Evolutionary conservation across 1,140 invertebrate genomes (phyloP).

Genomic region (Lepidurus couesii): DNA sequence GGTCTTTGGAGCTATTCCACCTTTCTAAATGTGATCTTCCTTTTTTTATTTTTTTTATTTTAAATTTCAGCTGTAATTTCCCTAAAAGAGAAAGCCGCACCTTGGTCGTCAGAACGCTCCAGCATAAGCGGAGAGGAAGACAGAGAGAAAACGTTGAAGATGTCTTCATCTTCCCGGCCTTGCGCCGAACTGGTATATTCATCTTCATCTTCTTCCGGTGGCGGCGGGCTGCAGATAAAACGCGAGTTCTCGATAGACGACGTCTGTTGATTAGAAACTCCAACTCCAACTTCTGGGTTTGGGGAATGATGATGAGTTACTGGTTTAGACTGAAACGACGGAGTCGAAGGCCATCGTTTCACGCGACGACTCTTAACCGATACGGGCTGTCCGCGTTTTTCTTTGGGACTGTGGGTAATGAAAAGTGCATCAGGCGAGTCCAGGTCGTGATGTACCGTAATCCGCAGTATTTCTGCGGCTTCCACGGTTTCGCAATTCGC

Average conservation of each 20-base stretch:
- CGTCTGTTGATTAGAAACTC: neutral
- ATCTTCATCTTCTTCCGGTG: constrained; percentile 1
- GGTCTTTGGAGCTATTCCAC: neutral
- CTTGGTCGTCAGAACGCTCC: neutral
- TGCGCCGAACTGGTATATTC: neutral
- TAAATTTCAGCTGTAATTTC: neutral
- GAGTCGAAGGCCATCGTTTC: constrained; percentile 32
- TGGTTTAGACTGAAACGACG: constrained; percentile 27
- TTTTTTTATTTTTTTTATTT: neutral
- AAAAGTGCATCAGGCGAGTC: neutral
- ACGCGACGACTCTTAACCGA: constrained; percentile 27
- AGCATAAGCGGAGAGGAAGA: neutral
- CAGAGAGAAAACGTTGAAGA: neutral
- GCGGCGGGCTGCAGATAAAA: neutral
- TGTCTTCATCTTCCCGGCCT: neutral
- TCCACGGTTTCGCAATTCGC: constrained; percentile 23
- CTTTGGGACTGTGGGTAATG: neutral
- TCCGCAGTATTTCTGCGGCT: neutral
- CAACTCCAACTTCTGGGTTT: neutral
- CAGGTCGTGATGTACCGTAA: neutral
- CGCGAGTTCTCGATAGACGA: neutral
- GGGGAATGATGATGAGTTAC: neutral
- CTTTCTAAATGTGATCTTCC: neutral
- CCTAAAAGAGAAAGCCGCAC: neutral
- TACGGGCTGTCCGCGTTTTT: constrained; percentile 2